Evolutionary conservation across 2,888 invertebrate species (phyloP).

Genomic region (Masnerella sp.): DNA sequence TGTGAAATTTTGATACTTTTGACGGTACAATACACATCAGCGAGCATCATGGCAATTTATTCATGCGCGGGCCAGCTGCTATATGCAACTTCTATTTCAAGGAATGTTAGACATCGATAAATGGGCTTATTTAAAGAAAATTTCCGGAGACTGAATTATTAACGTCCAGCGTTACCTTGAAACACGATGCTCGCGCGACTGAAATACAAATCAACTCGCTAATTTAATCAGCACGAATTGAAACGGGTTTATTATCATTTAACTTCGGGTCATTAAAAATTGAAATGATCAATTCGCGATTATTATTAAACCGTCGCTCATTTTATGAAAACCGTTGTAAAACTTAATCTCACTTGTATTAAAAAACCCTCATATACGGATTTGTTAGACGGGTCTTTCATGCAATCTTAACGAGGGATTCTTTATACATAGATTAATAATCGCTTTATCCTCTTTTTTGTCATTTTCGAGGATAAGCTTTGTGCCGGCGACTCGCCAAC

Average conservation of each 20-base stretch:
- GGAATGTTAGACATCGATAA: slow-evolving; percentile 46
- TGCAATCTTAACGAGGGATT: slow-evolving; percentile 25
- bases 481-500: slow-evolving; percentile 12
- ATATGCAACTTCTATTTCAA: slow-evolving; percentile 38
- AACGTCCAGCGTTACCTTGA: slow-evolving; percentile 27
- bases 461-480: slow-evolving; percentile 28
- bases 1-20: slow-evolving; percentile 42
- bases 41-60: slow-evolving; percentile 32
- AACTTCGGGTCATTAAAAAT: too few relatives aligned
- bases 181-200: slow-evolving; percentile 24
- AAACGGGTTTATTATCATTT: too few relatives aligned
- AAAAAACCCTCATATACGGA: slow-evolving; percentile 10
- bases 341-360: too few relatives aligned
- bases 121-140: slow-evolving; percentile 49
- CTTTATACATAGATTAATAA: slow-evolving; percentile 36
- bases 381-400: slow-evolving; percentile 9
- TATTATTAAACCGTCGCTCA: too few relatives aligned
- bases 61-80: slow-evolving; percentile 29
- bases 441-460: slow-evolving; percentile 33
- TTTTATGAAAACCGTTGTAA: too few relatives aligned
- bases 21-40: slow-evolving; percentile 25
- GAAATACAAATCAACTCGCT: slow-evolving; percentile 16
- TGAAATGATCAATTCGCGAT: too few relatives aligned
- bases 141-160: slow-evolving; percentile 36
- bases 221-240: slow-evolving; percentile 5